Evolutionary conservation across 2,888 invertebrate species (phyloP).

Genomic region (Linhomoeus sp.): DNA sequence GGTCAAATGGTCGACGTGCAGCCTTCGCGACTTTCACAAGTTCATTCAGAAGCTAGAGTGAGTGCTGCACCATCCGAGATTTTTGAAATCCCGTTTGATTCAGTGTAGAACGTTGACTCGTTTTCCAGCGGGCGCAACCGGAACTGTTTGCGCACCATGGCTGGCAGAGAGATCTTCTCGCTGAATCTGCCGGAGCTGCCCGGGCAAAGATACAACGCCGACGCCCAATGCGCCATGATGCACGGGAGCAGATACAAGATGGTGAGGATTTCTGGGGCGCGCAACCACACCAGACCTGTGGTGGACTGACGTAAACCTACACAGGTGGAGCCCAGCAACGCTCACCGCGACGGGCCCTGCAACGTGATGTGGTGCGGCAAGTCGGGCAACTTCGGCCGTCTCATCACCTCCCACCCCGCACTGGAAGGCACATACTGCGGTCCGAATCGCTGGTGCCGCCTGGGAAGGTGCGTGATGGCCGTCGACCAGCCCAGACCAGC

Average conservation of each 20-base stretch:
- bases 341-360: slow-evolving; percentile 21
- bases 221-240: slow-evolving; percentile 25
- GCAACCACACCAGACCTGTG: neutral
- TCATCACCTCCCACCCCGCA: slow-evolving; percentile 27
- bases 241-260: slow-evolving; percentile 24
- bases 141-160: slow-evolving; percentile 21
- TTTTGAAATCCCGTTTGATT: slow-evolving; percentile 1
- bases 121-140: slow-evolving; percentile 10
- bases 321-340: neutral
- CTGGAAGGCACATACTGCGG: slow-evolving; percentile 21
- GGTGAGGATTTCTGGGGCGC: slow-evolving; percentile 7
- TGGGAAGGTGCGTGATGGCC: slow-evolving; percentile 25
- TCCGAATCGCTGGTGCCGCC: slow-evolving; percentile 19
- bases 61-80: slow-evolving; percentile 3
- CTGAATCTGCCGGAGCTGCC: slow-evolving; percentile 18
- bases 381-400: slow-evolving; percentile 19
- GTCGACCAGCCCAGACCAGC: too few species aligned
- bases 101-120: slow-evolving; percentile 2
- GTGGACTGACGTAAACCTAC: neutral
- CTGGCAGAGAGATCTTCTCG: slow-evolving; percentile 15
- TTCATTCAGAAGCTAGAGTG: slow-evolving; percentile 24
- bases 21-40: slow-evolving; percentile 23
- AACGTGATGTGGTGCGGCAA: slow-evolving; percentile 29
- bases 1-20: slow-evolving; percentile 17
- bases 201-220: slow-evolving; percentile 25